Evolutionary conservation across 2,888 invertebrate genomes (phyloP).

Genomic region (Alloplasta piceator): DNA sequence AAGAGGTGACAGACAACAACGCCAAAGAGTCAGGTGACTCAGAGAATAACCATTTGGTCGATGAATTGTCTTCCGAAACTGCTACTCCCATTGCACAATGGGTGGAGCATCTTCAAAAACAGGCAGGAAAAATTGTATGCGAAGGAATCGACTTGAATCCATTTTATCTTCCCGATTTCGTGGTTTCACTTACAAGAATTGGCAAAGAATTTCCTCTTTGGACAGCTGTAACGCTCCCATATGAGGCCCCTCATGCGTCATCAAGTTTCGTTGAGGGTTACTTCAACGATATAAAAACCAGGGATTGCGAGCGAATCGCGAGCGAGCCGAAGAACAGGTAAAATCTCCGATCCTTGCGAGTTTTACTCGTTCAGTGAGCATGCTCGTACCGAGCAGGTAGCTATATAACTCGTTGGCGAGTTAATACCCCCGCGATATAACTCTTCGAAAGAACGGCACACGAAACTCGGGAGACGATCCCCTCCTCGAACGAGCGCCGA

Average conservation of each 20-base stretch:
- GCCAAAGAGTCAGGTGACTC: not conserved
- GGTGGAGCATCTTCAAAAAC: not conserved
- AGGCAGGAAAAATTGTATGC: not conserved
- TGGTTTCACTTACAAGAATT: not conserved
- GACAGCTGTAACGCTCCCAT: constrained; percentile 1
- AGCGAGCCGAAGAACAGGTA: too few species aligned
- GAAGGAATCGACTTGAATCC: constrained; percentile 25
- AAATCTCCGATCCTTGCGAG: too few species aligned
- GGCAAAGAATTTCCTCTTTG: constrained; percentile 44
- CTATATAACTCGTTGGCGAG: too few species aligned
- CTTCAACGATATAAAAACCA: constrained; percentile 37
- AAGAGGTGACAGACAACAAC: not conserved
- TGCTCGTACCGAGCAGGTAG: too few species aligned
- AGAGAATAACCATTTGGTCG: not conserved
- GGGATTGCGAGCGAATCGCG: too few species aligned
- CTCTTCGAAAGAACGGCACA: too few species aligned
- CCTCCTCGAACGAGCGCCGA: too few species aligned
- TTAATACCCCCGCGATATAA: too few species aligned
- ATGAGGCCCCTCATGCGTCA: not conserved
- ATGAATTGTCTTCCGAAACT: not conserved
- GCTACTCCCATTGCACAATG: too few species aligned
- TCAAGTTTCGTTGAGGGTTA: constrained; percentile 34
- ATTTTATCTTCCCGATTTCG: constrained; percentile 48
- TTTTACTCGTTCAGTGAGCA: too few species aligned
- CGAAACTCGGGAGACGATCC: too few species aligned